Conservation (phyloP, 2,888 invertebrate genomes). For the Aquatica leii region DNA sequence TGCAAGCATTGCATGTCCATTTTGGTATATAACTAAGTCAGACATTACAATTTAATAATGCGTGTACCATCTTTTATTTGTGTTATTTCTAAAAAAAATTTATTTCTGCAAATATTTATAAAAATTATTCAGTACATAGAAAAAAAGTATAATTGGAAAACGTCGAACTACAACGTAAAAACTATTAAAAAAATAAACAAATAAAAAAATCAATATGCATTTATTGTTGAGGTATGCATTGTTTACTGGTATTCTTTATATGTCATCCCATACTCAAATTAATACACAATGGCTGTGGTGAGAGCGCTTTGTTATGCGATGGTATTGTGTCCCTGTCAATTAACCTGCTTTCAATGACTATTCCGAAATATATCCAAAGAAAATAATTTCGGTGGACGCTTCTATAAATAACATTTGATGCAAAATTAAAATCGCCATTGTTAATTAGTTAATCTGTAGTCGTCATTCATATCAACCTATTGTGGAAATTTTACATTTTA, state of each 20-base stretch:
- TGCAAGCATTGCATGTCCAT: slow-evolving; percentile 46
- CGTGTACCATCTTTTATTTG: no score
- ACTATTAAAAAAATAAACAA: slow-evolving; percentile 29
- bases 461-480: no score
- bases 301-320: slow-evolving; percentile 58
- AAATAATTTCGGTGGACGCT: slow-evolving; percentile 22
- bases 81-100: no score
- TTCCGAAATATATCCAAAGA: slow-evolving; percentile 60
- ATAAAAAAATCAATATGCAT: slow-evolving; percentile 34
- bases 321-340: slow-evolving; percentile 59
- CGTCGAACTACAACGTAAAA: no score
- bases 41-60: no score
- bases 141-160: no score
- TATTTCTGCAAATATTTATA: no score
- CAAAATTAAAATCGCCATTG: background rate
- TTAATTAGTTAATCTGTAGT: no score
- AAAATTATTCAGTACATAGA: no score
- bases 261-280: slow-evolving; percentile 59
- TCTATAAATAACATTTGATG: background rate
- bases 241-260: slow-evolving; percentile 56
- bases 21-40: no score
- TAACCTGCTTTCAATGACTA: slow-evolving; percentile 60
- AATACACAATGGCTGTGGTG: slow-evolving; percentile 59
- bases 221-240: slow-evolving; percentile 44
- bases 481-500: no score